Evolutionary conservation across 2,888 invertebrate species (phyloP).

Genomic region (Shargacucullia verbasci): DNA sequence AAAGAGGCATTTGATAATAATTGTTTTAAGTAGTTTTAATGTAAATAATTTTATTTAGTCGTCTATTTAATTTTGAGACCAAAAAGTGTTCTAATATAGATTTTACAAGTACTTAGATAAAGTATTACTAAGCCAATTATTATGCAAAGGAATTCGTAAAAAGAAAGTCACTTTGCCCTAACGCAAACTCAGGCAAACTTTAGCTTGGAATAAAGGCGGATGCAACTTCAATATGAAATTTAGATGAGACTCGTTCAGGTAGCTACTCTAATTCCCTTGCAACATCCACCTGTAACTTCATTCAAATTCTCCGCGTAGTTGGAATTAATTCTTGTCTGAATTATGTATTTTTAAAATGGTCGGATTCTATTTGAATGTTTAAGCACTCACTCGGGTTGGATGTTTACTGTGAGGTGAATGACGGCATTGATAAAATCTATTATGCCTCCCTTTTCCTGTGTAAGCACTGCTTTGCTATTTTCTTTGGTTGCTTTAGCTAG

Average conservation of each 20-base stretch:
- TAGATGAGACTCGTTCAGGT: slow-evolving; percentile 70
- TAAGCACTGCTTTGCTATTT: not conserved
- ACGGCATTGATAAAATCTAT: not conserved
- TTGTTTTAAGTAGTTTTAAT: slow-evolving; percentile 27
- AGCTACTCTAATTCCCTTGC: slow-evolving; percentile 65
- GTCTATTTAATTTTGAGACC: slow-evolving; percentile 29
- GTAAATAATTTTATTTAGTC: slow-evolving; percentile 50
- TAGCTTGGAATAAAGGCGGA: slow-evolving; percentile 61
- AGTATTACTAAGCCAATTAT: slow-evolving; percentile 58
- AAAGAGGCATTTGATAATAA: not conserved
- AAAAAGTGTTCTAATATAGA: slow-evolving; percentile 38
- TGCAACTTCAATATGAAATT: slow-evolving; percentile 77
- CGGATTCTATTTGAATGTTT: slow-evolving; percentile 54
- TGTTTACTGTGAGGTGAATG: slow-evolving; percentile 23
- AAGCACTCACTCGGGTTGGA: slow-evolving; percentile 11
- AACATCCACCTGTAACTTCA: slow-evolving; percentile 68
- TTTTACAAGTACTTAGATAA: slow-evolving; percentile 30
- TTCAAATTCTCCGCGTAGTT: slow-evolving; percentile 65
- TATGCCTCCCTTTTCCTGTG: not conserved
- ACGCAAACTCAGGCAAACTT: slow-evolving; percentile 63
- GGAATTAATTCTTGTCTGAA: slow-evolving; percentile 69
- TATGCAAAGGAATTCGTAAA: slow-evolving; percentile 64
- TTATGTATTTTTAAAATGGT: slow-evolving; percentile 72
- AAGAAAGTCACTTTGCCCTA: slow-evolving; percentile 61
- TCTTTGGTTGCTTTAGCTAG: not conserved